Conservation (phyloP, 2,113 vertebrate genomes). For the Thalassoma bifasciatum region DNA sequence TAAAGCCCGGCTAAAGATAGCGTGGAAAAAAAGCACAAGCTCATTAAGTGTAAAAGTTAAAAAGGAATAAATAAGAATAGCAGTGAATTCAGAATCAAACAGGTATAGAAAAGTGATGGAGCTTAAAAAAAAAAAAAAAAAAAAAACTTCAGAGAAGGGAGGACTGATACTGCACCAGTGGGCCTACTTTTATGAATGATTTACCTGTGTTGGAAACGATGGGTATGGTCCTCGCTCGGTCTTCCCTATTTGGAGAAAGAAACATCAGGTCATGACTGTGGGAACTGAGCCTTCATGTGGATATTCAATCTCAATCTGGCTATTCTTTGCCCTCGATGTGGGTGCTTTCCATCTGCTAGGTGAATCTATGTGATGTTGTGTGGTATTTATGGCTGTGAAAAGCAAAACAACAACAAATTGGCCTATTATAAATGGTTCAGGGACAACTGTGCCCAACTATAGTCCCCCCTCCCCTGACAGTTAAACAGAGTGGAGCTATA, state of each 20-base stretch:
- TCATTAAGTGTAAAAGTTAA: not conserved
- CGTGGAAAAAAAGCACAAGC: conserved; percentile 15
- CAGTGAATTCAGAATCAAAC: not conserved
- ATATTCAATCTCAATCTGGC: conserved; percentile 62
- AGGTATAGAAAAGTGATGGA: not conserved
- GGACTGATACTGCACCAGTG: not conserved
- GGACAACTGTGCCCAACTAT: conserved; percentile 70
- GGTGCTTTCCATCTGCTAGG: conserved; percentile 70
- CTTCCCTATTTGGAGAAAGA: conserved; percentile 85
- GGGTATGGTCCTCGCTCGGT: conserved; percentile 87
- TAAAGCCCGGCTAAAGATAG: conserved; percentile 84
- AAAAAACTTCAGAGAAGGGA: too few species aligned
- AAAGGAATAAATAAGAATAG: not conserved
- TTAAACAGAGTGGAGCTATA: conserved; percentile 73
- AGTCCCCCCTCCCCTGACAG: conserved; percentile 57
- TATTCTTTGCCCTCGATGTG: conserved; percentile 47
- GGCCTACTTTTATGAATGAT: not conserved
- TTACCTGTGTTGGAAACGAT: conserved; percentile 87
- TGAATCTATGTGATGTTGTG: conserved; percentile 63
- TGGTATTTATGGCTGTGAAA: conserved; percentile 71
- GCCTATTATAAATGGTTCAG: conserved; percentile 79
- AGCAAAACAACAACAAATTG: conserved; percentile 81
- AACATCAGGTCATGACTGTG: conserved; percentile 36
- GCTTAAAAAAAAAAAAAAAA: not conserved
- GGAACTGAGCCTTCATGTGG: conserved; percentile 58